Evolutionary conservation across 1,140 invertebrate genomes (phyloP).

Genomic region (Temnothorax curvispinosus): DNA sequence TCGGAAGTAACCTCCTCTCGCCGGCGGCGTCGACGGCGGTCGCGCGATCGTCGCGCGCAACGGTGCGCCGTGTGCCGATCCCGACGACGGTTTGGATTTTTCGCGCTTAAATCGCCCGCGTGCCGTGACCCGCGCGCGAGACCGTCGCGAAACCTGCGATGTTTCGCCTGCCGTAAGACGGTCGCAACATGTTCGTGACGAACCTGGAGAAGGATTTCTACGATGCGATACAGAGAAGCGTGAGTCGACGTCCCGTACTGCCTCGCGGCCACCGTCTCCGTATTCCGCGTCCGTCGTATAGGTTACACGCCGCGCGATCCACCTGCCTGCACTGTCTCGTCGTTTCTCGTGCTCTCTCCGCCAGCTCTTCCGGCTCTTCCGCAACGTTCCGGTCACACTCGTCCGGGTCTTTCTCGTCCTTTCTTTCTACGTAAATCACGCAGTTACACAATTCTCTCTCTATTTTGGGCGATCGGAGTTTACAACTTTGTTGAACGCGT

Average conservation of each 20-base stretch:
- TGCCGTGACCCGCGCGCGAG: not conserved
- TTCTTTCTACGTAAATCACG: not conserved
- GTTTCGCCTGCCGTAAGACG: constrained; percentile 68
- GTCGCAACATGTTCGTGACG: constrained; percentile 90
- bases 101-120: constrained; percentile 50
- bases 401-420: not conserved
- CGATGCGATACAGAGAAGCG: constrained; percentile 90
- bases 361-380: not conserved
- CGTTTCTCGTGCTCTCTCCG: not conserved
- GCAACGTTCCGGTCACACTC: not conserved
- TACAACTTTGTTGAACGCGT: too few relatives aligned
- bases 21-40: not conserved
- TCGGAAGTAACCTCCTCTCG: not conserved
- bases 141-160: constrained; percentile 35
- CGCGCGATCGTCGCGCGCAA: constrained; percentile 5
- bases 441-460: not conserved
- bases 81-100: constrained; percentile 47
- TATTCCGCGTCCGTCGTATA: constrained; percentile 24
- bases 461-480: not conserved
- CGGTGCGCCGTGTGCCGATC: not conserved
- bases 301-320: constrained; percentile 12
- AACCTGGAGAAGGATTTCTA: constrained; percentile 94
- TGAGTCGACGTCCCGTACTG: constrained; percentile 80
- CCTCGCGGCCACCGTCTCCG: not conserved
- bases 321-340: not conserved